Evolutionary conservation across 2,888 invertebrate species (phyloP).

Genomic region (Synergus laeviventris): DNA sequence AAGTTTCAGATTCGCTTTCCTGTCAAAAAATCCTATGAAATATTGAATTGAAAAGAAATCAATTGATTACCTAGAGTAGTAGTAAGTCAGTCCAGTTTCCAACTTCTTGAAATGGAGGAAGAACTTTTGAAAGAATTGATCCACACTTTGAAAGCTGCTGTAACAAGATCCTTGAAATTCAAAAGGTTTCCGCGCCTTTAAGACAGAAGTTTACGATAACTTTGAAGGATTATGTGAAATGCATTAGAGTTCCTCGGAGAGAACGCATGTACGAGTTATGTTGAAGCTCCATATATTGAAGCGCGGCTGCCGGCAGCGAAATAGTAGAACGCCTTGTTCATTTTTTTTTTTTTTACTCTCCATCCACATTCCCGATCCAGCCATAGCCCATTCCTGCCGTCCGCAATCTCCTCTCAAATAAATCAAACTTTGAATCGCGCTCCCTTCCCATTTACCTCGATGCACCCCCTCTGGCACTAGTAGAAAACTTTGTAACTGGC

Average conservation of each 20-base stretch:
- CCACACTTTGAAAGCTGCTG: conserved; percentile 8
- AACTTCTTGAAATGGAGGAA: conserved; percentile 6
- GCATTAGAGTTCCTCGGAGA: conserved; percentile 42
- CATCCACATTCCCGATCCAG: conserved; percentile 54
- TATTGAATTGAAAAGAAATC: neutral
- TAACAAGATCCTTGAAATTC: conserved; percentile 27
- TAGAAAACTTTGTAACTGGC: conserved; percentile 71
- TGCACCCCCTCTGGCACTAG: conserved; percentile 53
- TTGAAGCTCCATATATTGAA: conserved; percentile 60
- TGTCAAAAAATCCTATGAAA: neutral
- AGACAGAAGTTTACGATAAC: conserved; percentile 35
- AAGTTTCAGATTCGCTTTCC: neutral
- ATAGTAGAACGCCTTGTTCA: conserved; percentile 56
- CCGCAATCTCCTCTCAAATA: conserved; percentile 74
- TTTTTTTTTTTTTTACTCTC: conserved; percentile 48
- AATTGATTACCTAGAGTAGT: neutral
- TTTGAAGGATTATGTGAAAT: conserved; percentile 39
- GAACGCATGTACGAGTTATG: conserved; percentile 34
- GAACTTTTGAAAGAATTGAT: conserved; percentile 20
- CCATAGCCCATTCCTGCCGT: conserved; percentile 60
- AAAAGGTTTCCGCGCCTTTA: conserved; percentile 13
- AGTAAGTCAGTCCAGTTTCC: neutral
- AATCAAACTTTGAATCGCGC: conserved; percentile 75
- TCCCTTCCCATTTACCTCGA: conserved; percentile 48
- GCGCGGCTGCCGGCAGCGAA: conserved; percentile 61